Conservation (phyloP, 2,888 invertebrate species). For the Archaeoteleia sp. region DNA sequence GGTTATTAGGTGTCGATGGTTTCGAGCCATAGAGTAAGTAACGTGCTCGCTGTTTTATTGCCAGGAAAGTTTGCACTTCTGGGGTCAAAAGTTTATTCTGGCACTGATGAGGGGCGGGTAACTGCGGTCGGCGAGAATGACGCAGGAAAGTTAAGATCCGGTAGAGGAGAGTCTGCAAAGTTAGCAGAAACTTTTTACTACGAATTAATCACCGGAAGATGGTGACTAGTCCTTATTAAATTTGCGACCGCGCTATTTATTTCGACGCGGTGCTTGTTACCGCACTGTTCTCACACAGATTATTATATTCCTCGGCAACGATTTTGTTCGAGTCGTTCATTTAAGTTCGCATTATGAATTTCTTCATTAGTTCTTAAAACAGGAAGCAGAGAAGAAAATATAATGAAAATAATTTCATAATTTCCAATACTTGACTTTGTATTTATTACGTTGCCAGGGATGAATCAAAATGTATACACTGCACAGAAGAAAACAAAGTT, state of each 20-base stretch:
- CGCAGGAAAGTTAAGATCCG: slow-evolving; percentile 68
- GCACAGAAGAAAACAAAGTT: too few species aligned
- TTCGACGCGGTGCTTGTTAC: slow-evolving; percentile 62
- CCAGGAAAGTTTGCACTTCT: slow-evolving; percentile 62
- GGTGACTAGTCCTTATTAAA: slow-evolving; percentile 72
- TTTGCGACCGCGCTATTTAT: slow-evolving; percentile 70
- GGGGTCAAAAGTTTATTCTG: slow-evolving; percentile 67
- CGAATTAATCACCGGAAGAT: slow-evolving; percentile 72
- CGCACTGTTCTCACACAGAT: slow-evolving; percentile 49
- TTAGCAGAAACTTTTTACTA: slow-evolving; percentile 70
- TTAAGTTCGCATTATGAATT: slow-evolving; percentile 47
- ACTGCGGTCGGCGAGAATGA: slow-evolving; percentile 66
- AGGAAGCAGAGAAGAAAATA: slow-evolving; percentile 33
- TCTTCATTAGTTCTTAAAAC: slow-evolving; percentile 31
- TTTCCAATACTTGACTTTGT: slow-evolving; percentile 15
- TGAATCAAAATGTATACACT: slow-evolving; percentile 25
- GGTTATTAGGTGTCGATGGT: slow-evolving; percentile 65
- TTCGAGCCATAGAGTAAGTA: slow-evolving; percentile 53
- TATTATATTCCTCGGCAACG: slow-evolving; percentile 48
- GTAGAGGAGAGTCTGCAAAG: slow-evolving; percentile 69
- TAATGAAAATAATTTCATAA: slow-evolving; percentile 45
- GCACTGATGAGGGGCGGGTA: slow-evolving; percentile 53
- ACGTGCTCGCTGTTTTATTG: slow-evolving; percentile 65
- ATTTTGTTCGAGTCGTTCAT: slow-evolving; percentile 39
- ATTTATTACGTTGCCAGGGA: slow-evolving; percentile 8